phyloP scores from a whole-genome alignment of 2,113 vertebrate genomes.

The Ctenomys sociabilis region DNA sequence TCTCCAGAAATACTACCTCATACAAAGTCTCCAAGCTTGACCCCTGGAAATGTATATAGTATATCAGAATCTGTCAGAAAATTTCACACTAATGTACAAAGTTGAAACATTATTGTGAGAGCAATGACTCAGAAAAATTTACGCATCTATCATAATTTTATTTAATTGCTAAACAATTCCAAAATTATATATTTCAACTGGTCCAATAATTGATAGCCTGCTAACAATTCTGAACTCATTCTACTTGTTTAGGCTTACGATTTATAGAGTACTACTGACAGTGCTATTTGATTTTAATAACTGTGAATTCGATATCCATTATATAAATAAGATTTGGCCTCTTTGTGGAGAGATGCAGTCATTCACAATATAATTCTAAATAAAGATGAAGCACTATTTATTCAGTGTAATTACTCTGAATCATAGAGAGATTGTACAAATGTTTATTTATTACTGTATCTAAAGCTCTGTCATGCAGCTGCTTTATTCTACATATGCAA shows the following conservation, averaged over 20 bases:
- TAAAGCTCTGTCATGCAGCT: not conserved
- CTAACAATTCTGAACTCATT: not conserved
- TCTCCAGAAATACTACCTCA: not conserved
- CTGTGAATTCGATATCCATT: not conserved
- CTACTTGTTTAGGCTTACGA: not conserved
- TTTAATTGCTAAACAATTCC: not conserved
- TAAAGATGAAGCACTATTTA: not conserved
- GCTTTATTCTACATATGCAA: not conserved
- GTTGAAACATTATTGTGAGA: not conserved
- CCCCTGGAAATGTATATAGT: not conserved
- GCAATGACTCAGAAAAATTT: not conserved
- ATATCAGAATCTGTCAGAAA: not conserved
- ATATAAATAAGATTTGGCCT: not conserved
- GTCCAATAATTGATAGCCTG: not conserved
- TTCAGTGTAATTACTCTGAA: not conserved
- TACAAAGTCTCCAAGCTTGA: not conserved
- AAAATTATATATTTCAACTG: not conserved
- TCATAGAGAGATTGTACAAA: not conserved
- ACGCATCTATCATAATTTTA: not conserved
- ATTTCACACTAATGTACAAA: not conserved
- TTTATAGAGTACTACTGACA: no score
- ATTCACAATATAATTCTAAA: not conserved
- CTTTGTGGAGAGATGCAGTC: not conserved
- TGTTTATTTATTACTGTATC: not conserved
- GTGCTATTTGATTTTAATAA: not conserved